phyloP scores from a whole-genome alignment of 92 coral and sea anemone species.

The Porites cylindrica region DNA sequence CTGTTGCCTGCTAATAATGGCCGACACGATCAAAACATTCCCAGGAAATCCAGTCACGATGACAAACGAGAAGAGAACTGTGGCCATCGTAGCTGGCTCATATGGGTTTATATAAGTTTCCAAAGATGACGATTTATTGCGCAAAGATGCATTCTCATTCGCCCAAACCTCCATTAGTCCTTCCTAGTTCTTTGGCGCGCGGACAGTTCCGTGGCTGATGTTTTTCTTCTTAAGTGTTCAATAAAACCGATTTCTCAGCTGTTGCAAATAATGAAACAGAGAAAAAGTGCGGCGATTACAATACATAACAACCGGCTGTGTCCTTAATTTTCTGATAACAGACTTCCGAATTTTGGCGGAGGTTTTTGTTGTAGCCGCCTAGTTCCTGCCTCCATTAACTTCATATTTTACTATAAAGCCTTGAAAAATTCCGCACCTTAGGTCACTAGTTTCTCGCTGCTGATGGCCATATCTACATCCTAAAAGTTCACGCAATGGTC shows the following conservation, averaged over 20 bases:
- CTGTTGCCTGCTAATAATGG: conserved; percentile 63
- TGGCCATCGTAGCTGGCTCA: conserved; percentile 32
- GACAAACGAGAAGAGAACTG: conserved; percentile 66
- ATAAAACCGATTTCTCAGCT: neutral
- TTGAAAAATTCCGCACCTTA: neutral
- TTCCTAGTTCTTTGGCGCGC: neutral
- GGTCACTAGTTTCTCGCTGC: neutral
- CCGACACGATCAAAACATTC: conserved; percentile 66
- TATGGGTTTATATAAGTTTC: neutral
- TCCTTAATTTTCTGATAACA: conserved; percentile 11
- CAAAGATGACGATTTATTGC: neutral
- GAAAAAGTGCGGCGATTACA: conserved; percentile 1
- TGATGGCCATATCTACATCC: neutral
- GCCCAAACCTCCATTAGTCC: neutral
- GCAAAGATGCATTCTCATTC: conserved; percentile 16
- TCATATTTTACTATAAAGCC: neutral
- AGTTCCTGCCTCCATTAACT: neutral
- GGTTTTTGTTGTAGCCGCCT: conserved; percentile 22
- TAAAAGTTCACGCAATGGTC: neutral
- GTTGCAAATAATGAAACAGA: neutral
- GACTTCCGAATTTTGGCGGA: conserved; percentile 37
- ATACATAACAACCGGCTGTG: neutral
- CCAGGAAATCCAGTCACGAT: conserved; percentile 73
- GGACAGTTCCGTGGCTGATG: neutral
- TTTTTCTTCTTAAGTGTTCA: neutral